These are phyloP conservation scores for Caenorhabditis sp. DNA, from an alignment of 2,888 invertebrate species.

Conservation along the genomic window DNA sequence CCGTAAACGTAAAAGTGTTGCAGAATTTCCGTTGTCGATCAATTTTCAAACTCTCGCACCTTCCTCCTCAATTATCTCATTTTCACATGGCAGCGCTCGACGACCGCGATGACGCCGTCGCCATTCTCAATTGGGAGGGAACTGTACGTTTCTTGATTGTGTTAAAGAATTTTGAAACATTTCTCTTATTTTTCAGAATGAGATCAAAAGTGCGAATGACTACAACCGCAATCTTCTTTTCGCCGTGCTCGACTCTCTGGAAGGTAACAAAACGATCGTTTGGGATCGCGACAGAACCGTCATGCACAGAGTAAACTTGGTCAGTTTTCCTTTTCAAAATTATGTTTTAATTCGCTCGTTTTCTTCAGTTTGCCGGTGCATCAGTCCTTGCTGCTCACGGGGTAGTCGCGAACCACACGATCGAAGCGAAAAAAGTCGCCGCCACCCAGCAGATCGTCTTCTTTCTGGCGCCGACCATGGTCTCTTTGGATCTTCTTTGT, in stretches of 20 bases:
- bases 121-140: conserved; percentile 57
- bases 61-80: not conserved
- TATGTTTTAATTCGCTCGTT: conserved; percentile 3
- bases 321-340: conserved; percentile 34
- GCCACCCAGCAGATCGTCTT: conserved; percentile 67
- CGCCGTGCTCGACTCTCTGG: conserved; percentile 73
- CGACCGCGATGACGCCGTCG: conserved; percentile 39
- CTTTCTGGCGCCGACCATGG: conserved; percentile 65
- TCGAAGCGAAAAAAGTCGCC: conserved; percentile 44
- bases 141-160: conserved; percentile 28
- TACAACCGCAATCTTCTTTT: conserved; percentile 73
- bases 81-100: conserved; percentile 39
- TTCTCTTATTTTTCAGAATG: conserved; percentile 49
- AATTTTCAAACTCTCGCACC: no score
- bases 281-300: conserved; percentile 76
- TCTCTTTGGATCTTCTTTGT: conserved; percentile 64
- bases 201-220: conserved; percentile 66
- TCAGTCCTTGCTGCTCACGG: conserved; percentile 60
- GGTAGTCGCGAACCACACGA: conserved; percentile 60
- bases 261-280: conserved; percentile 78
- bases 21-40: not conserved
- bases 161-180: not conserved
- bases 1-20: no score
- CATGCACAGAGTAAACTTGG: conserved; percentile 76
- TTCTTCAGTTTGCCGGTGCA: conserved; percentile 63